Evolutionary conservation across 2,113 vertebrate genomes (phyloP), one percentile per base, ranked within the genome.

Genomic region (Epinephelus fuscoguttatus): DNA sequence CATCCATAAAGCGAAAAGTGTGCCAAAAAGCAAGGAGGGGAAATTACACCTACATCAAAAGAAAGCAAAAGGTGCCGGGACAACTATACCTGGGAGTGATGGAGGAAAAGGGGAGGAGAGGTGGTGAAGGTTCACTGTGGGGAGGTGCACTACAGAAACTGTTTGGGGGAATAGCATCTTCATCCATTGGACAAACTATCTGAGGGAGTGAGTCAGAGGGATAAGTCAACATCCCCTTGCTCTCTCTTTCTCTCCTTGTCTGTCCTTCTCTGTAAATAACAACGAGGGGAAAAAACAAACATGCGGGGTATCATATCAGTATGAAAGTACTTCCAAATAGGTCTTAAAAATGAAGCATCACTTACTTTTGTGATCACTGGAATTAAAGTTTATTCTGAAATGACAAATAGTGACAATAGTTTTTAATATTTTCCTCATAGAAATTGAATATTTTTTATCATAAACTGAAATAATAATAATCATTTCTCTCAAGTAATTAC

Each of bases 51-150:
- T 18, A 50, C 53, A 72, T 57, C 57, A 76, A 85, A 80, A n/a
- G 6, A 86, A 80, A 85, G 1, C 30, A 86, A 80, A 82, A 68
- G 68, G 77, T 88, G 90, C 63, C 12, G 21, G 88, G 76, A 84
- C 23, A 87, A 92, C 83, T 88, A 91, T 95, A 96, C 95, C 95
- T 94, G 90, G 90, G 88, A 89, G 91, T 89, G 93, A 87, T 42
- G 80, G 91, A 88, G 84, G 92, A 74, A 81, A 84, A 53, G 81
- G 88, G 61, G 69, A 85, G 88, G 84, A 85, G 75, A 84, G 86
- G 85, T 83, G 89, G 87, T 70, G 85, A 68, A 84, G 78, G 85
- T 73, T 88, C 87, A 74, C 78, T 85, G 83, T 89, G 92, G 88
- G 76, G 84, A 85, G 80, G 80, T 87, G 86, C 85, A 82, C 84